phyloP scores from a whole-genome alignment of 2,888 invertebrate genomes.

The Sarcophaga variegata region DNA sequence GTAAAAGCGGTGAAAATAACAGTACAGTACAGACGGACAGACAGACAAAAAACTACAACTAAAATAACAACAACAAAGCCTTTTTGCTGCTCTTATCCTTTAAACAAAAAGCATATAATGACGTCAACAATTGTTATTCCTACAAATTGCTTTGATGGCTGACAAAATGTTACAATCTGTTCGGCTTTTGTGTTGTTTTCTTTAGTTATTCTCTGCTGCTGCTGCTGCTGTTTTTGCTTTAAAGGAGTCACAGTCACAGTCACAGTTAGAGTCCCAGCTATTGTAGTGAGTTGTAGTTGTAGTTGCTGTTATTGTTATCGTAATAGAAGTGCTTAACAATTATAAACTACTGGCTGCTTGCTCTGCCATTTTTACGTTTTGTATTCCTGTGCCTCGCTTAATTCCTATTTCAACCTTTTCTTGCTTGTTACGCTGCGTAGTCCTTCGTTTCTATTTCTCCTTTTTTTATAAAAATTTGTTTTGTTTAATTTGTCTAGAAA shows the following conservation, averaged over 20 bases:
- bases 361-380: not conserved
- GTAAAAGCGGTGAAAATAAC: not conserved
- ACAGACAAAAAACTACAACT: constrained; percentile 4
- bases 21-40: not conserved
- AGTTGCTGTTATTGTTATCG: constrained; percentile 38
- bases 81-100: constrained; percentile 15
- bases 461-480: too few species aligned
- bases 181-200: not conserved
- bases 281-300: too few species aligned
- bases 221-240: too few species aligned
- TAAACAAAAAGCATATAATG: constrained; percentile 59
- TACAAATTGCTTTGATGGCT: constrained; percentile 68
- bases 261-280: too few species aligned
- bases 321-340: constrained; percentile 19
- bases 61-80: constrained; percentile 35
- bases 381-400: not conserved
- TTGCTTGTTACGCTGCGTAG: too few species aligned
- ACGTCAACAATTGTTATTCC: constrained; percentile 66
- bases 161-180: constrained; percentile 54
- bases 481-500: too few species aligned
- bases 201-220: too few species aligned
- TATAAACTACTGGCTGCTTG: not conserved
- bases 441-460: too few species aligned
- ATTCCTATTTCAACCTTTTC: not conserved
- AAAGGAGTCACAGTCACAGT: too few species aligned